phyloP scores from a whole-genome alignment of 2,888 invertebrate species.

The Macrostomum cliftonense region DNA sequence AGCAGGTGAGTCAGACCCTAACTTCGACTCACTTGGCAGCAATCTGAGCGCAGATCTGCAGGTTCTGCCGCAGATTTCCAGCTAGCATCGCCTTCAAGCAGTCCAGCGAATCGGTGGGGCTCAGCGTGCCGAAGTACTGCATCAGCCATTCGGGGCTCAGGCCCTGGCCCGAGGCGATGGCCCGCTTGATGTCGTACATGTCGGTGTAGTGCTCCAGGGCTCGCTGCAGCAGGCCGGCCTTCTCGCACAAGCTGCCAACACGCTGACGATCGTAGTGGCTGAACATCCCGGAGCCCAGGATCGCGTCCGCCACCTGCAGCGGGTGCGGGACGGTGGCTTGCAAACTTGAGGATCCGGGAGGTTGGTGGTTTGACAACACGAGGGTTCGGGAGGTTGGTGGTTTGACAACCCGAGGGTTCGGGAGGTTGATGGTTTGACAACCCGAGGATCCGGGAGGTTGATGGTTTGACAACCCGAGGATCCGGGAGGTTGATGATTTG shows the following conservation, averaged over 20 bases:
- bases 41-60: conserved; percentile 27
- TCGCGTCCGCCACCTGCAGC: conserved; percentile 86
- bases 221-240: conserved; percentile 76
- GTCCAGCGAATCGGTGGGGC: conserved; percentile 92
- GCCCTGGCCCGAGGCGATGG: conserved; percentile 89
- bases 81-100: conserved; percentile 92
- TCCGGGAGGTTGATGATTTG: too few species aligned
- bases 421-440: too few species aligned
- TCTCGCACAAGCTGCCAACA: conserved; percentile 95
- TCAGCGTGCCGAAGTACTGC: conserved; percentile 86
- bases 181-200: conserved; percentile 92
- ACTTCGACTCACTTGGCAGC: too few species aligned
- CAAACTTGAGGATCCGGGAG: too few species aligned
- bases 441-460: too few species aligned
- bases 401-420: too few species aligned
- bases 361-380: too few species aligned
- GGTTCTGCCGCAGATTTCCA: conserved; percentile 66
- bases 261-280: conserved; percentile 94
- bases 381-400: too few species aligned
- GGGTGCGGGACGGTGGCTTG: too few species aligned
- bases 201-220: conserved; percentile 97
- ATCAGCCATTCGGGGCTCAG: conserved; percentile 92
- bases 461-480: too few species aligned
- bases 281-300: conserved; percentile 96
- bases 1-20: too few species aligned